Percentiles rank a stretch among this genome's conserved stretches.
phyloP scores from a whole-genome alignment of 2,888 invertebrate genomes.

The Tipula vernalis region DNA sequence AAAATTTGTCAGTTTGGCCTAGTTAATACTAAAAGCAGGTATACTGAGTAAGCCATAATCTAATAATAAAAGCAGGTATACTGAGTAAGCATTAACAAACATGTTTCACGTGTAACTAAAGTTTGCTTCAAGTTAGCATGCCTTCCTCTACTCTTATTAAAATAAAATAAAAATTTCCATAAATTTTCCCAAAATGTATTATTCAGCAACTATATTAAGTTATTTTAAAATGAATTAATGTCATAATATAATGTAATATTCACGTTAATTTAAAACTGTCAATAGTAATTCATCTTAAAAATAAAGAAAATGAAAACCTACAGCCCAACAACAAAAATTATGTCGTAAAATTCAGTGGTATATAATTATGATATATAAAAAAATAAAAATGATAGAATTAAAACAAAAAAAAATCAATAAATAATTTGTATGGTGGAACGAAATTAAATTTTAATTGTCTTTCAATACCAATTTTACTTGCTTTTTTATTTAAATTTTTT shows the following conservation, averaged over 20 bases:
- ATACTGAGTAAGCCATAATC: no score
- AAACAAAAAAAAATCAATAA: not conserved
- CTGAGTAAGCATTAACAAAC: not conserved
- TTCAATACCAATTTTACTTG: not conserved
- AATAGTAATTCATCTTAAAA: not conserved
- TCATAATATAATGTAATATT: not conserved
- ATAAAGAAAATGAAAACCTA: not conserved
- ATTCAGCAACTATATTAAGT: not conserved
- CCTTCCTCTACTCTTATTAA: not conserved
- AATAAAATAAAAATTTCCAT: not conserved
- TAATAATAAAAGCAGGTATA: no score
- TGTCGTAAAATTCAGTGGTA: not conserved
- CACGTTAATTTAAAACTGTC: conserved; percentile 1
- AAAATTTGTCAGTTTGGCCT: no score
- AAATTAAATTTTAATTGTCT: not conserved
- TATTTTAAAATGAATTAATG: not conserved
- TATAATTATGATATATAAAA: not conserved
- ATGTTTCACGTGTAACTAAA: not conserved
- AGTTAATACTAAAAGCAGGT: no score
- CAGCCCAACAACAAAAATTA: not conserved
- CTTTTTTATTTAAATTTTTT: not conserved
- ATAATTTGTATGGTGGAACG: not conserved
- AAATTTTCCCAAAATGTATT: not conserved
- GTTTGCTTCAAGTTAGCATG: not conserved
- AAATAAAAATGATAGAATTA: not conserved